Evolutionary conservation across 2,797 vertebrate genomes (phyloP).

Genomic region (Oceanodroma leucorhoa): DNA sequence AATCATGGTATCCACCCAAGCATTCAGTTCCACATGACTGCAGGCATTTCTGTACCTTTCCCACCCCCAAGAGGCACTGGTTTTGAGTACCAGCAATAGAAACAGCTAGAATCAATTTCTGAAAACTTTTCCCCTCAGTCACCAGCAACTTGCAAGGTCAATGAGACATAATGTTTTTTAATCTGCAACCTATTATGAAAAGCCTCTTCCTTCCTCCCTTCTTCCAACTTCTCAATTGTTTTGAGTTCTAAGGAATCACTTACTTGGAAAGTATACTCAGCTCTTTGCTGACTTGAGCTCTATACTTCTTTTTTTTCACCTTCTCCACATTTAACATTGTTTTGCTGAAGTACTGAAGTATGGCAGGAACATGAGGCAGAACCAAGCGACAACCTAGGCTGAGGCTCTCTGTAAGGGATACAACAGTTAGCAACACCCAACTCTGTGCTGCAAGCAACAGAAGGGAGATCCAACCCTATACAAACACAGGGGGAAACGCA

Average conservation of each 20-base stretch:
- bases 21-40: neutral
- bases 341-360: conserved; percentile 88
- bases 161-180: neutral
- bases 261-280: conserved; percentile 97
- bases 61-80: neutral
- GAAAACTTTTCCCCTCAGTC: neutral
- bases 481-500: neutral
- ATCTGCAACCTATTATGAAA: neutral
- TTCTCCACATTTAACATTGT: conserved; percentile 84
- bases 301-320: conserved; percentile 89
- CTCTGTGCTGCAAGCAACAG: neutral
- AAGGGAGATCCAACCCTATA: neutral
- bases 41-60: neutral
- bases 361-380: conserved; percentile 86
- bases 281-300: conserved; percentile 89
- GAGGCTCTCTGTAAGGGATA: conserved; percentile 76
- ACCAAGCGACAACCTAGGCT: conserved; percentile 84
- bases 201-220: neutral
- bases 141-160: neutral
- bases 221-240: neutral
- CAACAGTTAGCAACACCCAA: neutral
- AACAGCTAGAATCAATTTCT: neutral
- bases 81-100: neutral
- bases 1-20: neutral
- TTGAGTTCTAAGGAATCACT: conserved; percentile 46